Base-by-base conservation (phyloP, 2,113 vertebrate genomes). In the Pontoporia blainvillei region DNA sequence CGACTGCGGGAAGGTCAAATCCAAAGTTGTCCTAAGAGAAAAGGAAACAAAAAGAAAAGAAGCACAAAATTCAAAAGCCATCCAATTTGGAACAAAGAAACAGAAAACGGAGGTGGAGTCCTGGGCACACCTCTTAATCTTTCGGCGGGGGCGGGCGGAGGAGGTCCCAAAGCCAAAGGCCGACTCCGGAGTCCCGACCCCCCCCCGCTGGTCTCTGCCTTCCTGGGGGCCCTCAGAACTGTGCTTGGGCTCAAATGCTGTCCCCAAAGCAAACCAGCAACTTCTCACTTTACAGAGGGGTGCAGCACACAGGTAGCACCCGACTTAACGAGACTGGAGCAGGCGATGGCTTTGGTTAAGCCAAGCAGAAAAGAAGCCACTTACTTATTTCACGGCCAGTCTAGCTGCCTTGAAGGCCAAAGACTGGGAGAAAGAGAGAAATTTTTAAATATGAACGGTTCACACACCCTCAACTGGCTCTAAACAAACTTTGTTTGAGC, bases 1-100 rank as follows among this genome's bases (percentile, higher is more conserved):
- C 99, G 3, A 99, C 99, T 0, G 99, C 99, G 41, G 99, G 99
- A 46, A 99, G 99, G 98, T 99, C 99, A 91, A 99, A 99, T 52
- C 99, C 99, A 97, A 99, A 99, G 98, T 99, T 99, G 97, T 99
- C 99, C 99, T 99, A 98, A 96, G 71, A 94, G 27, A 93, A 93
- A 91, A 89, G 0, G 4, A 44, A 61, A 76, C 44, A 49, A 29
- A 75, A 67, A 31, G 31, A 91, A 78, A 57, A 61, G 59, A 87
- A 92, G 49, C 66, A 62, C 14, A 64, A 39, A 52, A 41, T 54
- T 9, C 59, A 52, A 91, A 64, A 91, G n/a, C 5, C 29, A 69
- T 11, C 57, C 20, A 64, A 20, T 34, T 2, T 9, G 1, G 21
- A 52, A 69, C 21, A 75, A 36, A 79, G 34, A 59, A 91, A 86